Percentiles rank a stretch among this genome's conserved stretches.
Conservation (phyloP, 2,888 invertebrate species). For the Brachyopa scutellaris region DNA sequence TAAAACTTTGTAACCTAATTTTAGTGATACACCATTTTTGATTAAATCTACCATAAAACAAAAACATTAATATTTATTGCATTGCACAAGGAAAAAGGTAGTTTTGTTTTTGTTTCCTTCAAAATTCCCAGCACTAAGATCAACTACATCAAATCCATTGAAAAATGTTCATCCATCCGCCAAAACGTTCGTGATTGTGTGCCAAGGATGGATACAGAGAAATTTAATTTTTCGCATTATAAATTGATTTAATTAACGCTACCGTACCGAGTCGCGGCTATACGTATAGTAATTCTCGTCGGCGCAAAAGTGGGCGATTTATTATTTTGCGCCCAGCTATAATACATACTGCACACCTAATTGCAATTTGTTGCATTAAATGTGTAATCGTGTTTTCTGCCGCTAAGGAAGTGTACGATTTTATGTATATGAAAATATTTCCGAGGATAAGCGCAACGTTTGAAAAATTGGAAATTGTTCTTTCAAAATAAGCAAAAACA, state of each 20-base stretch:
- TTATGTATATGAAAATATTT: conserved; percentile 22
- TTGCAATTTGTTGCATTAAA: conserved; percentile 72
- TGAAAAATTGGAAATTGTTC: conserved; percentile 15
- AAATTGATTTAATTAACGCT: conserved; percentile 74
- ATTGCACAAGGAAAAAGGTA: conserved; percentile 23
- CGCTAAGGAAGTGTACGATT: conserved; percentile 49
- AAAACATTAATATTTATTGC: conserved; percentile 28
- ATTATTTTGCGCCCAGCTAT: conserved; percentile 71
- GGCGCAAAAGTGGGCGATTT: conserved; percentile 70
- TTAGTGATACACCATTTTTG: conserved; percentile 27
- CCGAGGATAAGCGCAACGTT: conserved; percentile 18
- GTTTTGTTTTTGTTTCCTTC: conserved; percentile 4
- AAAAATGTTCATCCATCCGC: conserved; percentile 74
- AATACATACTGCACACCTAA: conserved; percentile 71
- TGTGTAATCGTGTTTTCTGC: conserved; percentile 61
- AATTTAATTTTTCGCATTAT: conserved; percentile 67
- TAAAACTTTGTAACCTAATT: conserved; percentile 29
- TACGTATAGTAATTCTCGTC: conserved; percentile 13
- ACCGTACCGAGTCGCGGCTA: conserved; percentile 23
- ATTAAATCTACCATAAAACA: conserved; percentile 47
- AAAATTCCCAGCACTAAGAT: conserved; percentile 4
- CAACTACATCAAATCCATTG: conserved; percentile 61
- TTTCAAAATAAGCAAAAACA: conserved; percentile 36
- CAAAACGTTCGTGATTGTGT: conserved; percentile 74
- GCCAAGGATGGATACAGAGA: conserved; percentile 74